Percentiles rank a stretch among this genome's conserved stretches.
Evolutionary conservation across 2,113 vertebrate species (phyloP).

Genomic region (Bufo bufo): DNA sequence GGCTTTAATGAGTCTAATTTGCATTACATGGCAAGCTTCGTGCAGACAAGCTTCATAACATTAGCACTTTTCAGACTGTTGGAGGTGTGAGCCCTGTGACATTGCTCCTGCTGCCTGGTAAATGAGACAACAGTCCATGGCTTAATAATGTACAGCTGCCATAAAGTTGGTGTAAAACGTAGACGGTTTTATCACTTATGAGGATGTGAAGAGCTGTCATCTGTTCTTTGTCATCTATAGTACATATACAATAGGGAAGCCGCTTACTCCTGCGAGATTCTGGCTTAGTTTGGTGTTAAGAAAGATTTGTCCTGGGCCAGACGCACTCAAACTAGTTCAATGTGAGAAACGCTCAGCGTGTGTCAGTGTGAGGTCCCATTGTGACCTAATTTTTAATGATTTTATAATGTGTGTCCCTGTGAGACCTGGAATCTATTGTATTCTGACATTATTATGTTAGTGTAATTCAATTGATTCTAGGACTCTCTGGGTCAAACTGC

Average conservation of each 20-base stretch:
- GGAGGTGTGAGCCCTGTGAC: conserved; percentile 45
- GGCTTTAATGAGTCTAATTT: conserved; percentile 62
- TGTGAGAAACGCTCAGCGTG: too few relatives aligned
- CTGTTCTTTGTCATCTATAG: conserved; percentile 23
- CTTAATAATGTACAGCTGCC: conserved; percentile 34
- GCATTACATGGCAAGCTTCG: conserved; percentile 57
- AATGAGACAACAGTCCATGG: conserved; percentile 16
- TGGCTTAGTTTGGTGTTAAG: neutral
- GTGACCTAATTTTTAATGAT: too few relatives aligned
- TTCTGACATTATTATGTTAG: too few relatives aligned
- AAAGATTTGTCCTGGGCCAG: too few relatives aligned
- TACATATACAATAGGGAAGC: conserved; percentile 7
- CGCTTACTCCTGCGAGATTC: neutral
- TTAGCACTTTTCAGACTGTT: conserved; percentile 57
- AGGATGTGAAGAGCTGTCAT: conserved; percentile 14
- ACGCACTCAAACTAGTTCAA: too few relatives aligned
- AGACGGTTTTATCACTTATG: conserved; percentile 13
- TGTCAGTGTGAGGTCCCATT: too few relatives aligned
- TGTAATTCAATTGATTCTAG: too few relatives aligned
- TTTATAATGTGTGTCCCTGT: too few relatives aligned
- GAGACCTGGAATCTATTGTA: too few relatives aligned
- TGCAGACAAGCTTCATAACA: conserved; percentile 58
- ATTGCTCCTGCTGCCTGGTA: conserved; percentile 1
- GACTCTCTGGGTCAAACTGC: too few relatives aligned
- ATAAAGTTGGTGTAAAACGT: conserved; percentile 37